Conservation (phyloP, 92 coral and sea anemone species). For the Pocillopora grandis region DNA sequence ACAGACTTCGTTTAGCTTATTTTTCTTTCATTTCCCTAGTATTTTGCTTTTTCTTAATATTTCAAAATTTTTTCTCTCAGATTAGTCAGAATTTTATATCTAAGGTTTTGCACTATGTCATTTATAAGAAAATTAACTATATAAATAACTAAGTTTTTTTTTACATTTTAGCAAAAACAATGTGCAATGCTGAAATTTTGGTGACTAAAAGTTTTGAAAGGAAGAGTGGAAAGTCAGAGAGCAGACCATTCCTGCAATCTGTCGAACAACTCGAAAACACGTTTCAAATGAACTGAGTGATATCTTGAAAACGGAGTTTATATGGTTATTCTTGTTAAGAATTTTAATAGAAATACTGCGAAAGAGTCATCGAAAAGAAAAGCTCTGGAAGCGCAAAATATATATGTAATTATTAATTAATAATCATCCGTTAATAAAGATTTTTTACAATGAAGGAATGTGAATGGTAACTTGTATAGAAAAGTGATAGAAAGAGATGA, state of each 20-base stretch:
- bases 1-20: neutral
- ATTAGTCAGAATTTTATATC: neutral
- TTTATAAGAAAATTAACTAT: conserved; percentile 13
- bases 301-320: conserved; percentile 3
- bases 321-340: neutral
- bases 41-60: neutral
- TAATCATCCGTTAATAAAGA: neutral
- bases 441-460: too few relatives aligned
- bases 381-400: conserved; percentile 8
- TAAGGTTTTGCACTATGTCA: conserved; percentile 7
- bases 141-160: neutral
- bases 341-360: neutral
- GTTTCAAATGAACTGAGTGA: neutral
- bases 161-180: neutral
- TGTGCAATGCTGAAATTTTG: too few relatives aligned
- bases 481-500: too few relatives aligned
- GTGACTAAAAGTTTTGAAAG: neutral
- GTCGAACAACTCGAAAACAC: neutral
- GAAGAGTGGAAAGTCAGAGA: neutral
- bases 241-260: neutral
- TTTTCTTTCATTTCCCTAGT: neutral
- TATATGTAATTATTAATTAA: neutral
- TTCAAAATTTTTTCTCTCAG: conserved; percentile 3
- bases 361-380: neutral
- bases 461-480: too few relatives aligned